Evolutionary conservation across 2,113 vertebrate species (phyloP).

Genomic region (Scopus umbretta): DNA sequence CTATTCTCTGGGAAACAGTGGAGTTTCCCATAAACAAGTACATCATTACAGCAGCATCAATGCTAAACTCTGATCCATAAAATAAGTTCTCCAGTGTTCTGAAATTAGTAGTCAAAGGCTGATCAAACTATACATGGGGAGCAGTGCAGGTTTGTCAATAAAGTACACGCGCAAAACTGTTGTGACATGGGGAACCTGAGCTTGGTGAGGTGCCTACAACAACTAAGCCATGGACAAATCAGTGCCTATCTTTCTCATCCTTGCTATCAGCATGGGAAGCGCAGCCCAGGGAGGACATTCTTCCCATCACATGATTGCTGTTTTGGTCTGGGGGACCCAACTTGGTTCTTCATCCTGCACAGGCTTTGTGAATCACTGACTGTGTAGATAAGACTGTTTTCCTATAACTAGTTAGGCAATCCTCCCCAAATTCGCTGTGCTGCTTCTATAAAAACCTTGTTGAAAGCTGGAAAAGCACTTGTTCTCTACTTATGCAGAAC

Average conservation of each 20-base stretch:
- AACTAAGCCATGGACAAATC: background rate
- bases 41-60: background rate
- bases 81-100: background rate
- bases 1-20: background rate
- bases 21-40: background rate
- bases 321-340: background rate
- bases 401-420: background rate
- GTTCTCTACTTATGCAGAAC: background rate
- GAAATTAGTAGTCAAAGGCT: background rate
- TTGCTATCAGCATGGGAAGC: background rate
- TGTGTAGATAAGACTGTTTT: background rate
- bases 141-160: background rate
- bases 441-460: background rate
- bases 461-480: background rate
- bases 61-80: background rate
- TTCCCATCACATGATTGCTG: rapidly evolving
- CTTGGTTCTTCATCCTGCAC: background rate
- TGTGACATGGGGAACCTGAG: background rate
- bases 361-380: background rate
- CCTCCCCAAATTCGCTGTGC: background rate
- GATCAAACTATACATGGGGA: background rate
- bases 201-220: background rate
- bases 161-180: background rate
- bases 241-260: background rate
- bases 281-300: background rate